Evolutionary conservation across 30 jellyfish, hydroid and myxozoan species (phyloP).

Genomic region (Hydra vulgaris): DNA sequence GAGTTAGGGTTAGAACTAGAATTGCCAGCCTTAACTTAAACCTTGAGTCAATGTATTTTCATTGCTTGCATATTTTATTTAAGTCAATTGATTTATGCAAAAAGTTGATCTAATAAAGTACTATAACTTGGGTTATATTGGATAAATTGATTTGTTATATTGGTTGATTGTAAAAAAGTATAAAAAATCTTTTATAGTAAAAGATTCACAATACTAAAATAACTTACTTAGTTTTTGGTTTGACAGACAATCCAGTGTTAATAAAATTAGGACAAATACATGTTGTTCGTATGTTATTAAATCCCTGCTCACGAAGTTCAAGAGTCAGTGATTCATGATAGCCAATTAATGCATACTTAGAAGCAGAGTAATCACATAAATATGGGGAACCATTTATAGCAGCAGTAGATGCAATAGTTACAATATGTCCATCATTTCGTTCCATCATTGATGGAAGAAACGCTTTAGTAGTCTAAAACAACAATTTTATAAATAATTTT

Average conservation of each 20-base stretch:
- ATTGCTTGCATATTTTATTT: no score
- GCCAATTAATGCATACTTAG: conserved; percentile 55
- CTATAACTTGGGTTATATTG: no score
- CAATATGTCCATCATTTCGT: conserved; percentile 70
- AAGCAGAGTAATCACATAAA: conserved; percentile 69
- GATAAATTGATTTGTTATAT: no score
- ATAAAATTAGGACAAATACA: conserved; percentile 62
- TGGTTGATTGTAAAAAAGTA: no score
- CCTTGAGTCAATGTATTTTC: no score
- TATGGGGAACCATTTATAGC: conserved; percentile 59
- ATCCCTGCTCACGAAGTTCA: conserved; percentile 53
- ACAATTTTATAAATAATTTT: neutral
- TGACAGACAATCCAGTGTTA: conserved; percentile 75
- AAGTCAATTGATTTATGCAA: no score
- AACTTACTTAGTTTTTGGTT: conserved; percentile 64
- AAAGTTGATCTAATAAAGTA: no score
- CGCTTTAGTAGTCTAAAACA: conserved; percentile 51
- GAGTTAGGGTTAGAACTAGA: no score
- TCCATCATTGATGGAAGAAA: conserved; percentile 68
- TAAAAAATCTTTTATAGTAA: no score
- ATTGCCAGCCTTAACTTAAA: no score
- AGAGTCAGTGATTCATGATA: conserved; percentile 44
- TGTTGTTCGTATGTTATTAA: conserved; percentile 51
- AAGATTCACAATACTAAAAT: no score
- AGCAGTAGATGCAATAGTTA: conserved; percentile 64